Base-by-base conservation (phyloP, 2,888 invertebrate species). In the Onthophagus sagittarius region DNA sequence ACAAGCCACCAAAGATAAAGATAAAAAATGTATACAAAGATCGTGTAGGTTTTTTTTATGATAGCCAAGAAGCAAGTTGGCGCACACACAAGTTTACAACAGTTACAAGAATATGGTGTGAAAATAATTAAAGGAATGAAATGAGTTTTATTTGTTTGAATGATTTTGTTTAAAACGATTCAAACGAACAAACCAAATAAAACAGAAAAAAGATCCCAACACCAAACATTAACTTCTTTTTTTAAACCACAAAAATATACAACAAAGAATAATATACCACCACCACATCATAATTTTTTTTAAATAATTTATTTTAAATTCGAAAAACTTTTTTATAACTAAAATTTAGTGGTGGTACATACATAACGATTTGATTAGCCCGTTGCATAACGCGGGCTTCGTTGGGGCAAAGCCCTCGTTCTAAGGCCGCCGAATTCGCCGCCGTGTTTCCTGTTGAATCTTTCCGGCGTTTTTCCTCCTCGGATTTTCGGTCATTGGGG, bases 361-460 rank as follows among this genome's bases (percentile, higher is more conserved):
- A 94, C 94, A 93, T 93, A 86, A 94, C 93, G 86, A 94, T 94
- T 87, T 93, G 93, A 89, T 92, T 93, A 85, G 94, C 94, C 85
- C 92, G 91, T 87, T 93, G 93, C 90, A 94, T 91, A 82, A 93
- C 94, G 85, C 92, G 91, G 81, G 92, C 91, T 86, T 93, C 93
- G 63, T 65, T 73, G 53, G 92, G 90, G 84, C 87, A 88, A 85
- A 89, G 85, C 76, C 88, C 89, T 85, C 89, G 86, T 86, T 90
- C 90, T 80, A 90, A 86, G 78, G 83, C 84, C 53, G 82, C 83
- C 9, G 88, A 86, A 77, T 84, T 82, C 67, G 88, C 82, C 70
- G 64, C 70, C 75, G 87, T 86, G 72, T 79, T 78, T 9, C 63
- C 78, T 79, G 69, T 39, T 53, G 74, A 75, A 15, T 84, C 84